Conservation (phyloP, 92 coral and sea anemone species). For the Pocillopora grandis region DNA sequence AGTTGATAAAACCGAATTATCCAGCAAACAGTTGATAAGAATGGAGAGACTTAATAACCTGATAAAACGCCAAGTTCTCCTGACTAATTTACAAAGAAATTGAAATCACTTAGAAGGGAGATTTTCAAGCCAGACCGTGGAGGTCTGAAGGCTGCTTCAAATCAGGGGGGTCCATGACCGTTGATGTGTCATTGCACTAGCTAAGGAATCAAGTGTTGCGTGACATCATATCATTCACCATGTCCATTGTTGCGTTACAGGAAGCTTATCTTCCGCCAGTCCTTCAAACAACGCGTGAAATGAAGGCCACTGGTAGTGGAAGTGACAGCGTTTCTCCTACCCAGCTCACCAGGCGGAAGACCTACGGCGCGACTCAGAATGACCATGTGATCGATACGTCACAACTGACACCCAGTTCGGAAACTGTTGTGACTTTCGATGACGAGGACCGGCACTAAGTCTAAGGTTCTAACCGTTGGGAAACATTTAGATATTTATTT, state of each 20-base stretch:
- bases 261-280: slow-evolving; percentile 99
- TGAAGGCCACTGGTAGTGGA: slow-evolving; percentile 38
- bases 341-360: slow-evolving; percentile 87
- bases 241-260: slow-evolving; percentile 43
- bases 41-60: too few relatives aligned
- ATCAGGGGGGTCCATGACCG: too few relatives aligned
- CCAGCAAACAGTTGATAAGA: too few relatives aligned
- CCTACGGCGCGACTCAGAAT: slow-evolving; percentile 62
- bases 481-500: background rate
- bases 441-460: slow-evolving; percentile 69
- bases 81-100: too few relatives aligned
- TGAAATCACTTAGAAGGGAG: too few relatives aligned
- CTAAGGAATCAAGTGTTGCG: background rate
- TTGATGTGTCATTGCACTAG: too few relatives aligned
- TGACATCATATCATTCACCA: background rate
- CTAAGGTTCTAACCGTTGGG: background rate
- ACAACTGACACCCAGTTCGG: slow-evolving; percentile 82
- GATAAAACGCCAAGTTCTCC: too few relatives aligned
- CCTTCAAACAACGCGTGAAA: slow-evolving; percentile 74
- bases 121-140: too few relatives aligned
- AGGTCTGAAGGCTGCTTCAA: too few relatives aligned
- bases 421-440: slow-evolving; percentile 78
- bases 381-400: slow-evolving; percentile 98
- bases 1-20: too few relatives aligned
- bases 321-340: slow-evolving; percentile 64